Base-by-base conservation (phyloP, 2,888 invertebrate species). In the Amitus sp. region DNA sequence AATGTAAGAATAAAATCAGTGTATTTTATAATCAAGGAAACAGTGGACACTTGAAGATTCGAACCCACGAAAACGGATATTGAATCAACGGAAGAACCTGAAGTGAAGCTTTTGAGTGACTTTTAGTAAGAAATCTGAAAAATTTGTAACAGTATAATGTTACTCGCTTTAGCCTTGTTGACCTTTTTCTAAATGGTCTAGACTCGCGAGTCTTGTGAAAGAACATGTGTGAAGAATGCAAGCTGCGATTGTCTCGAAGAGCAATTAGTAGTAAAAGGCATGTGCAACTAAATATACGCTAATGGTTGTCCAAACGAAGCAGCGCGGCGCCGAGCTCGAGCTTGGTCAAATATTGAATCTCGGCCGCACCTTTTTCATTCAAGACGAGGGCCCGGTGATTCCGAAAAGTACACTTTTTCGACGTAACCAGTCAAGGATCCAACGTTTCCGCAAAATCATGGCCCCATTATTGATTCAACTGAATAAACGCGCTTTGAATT, bases 291-390 rank as follows among this genome's bases (percentile, higher is more conserved):
- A 65, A 65, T 59, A 59, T 42, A 43, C 62, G 59, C 64, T 67
- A 67, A 67, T 65, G 65, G 62, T 51, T 67, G 46, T 67, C 59
- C 58, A 67, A 67, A 65, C 67, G 62, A 62, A 65, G 52, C 47
- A 47, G 57, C 34, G 45, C 59, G 66, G 66, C 67, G 67, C 65
- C 64, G 52, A 39, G 42, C 65, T 49, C 61, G 49, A 65, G 62
- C 66, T 54, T 66, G 50, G 51, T 55, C 63, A 68, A 71, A 71
- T 71, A 71, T 71, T 71, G 67, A 71, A 70, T 70, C 62, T 60
- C 63, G 64, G 59, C 69, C 71, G 67, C 67, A 55, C 62, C 66
- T 65, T 57, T 48, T 34, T 47, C 40, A 60, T 46, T 49, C 55
- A 43, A 47, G 51, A 55, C 48, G 58, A 28, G 34, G 34, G 34